A percentile compares a stretch with the other conserved stretches of the same genome.
Conservation (phyloP, 92 coral and sea anemone genomes). For the Epizoanthus ramosus region DNA sequence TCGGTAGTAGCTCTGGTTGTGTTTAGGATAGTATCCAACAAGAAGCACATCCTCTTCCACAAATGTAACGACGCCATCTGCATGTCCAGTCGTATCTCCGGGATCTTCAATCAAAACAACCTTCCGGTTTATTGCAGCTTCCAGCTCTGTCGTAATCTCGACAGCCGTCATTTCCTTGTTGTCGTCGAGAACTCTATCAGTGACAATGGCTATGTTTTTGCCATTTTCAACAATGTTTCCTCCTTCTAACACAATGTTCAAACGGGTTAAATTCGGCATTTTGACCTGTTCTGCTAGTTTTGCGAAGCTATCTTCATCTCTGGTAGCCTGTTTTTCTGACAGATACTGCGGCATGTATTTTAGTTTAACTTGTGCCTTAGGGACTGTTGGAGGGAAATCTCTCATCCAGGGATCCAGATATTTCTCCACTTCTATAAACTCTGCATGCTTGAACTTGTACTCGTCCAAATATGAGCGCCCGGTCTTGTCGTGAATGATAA, state of each 20-base stretch:
- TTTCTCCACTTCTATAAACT: conserved; percentile 19
- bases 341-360: conserved; percentile 51
- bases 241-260: conserved; percentile 52
- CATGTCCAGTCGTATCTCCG: conserved; percentile 76
- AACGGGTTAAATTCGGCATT: neutral
- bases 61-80: conserved; percentile 78
- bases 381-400: conserved; percentile 43
- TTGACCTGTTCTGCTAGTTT: conserved; percentile 17
- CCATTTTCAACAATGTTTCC: conserved; percentile 58
- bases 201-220: conserved; percentile 38
- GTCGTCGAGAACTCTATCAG: conserved; percentile 46
- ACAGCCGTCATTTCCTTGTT: conserved; percentile 38
- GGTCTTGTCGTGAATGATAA: conserved; percentile 32
- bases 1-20: conserved; percentile 50
- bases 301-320: conserved; percentile 33
- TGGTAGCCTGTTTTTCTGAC: conserved; percentile 29
- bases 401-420: conserved; percentile 51
- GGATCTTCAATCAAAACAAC: conserved; percentile 72
- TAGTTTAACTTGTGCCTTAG: conserved; percentile 39
- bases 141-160: conserved; percentile 50
- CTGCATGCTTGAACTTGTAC: conserved; percentile 25
- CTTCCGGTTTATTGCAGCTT: conserved; percentile 51
- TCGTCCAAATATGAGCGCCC: conserved; percentile 4
- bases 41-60: conserved; percentile 68
- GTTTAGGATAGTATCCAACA: conserved; percentile 29